Evolutionary conservation across 2,797 vertebrate genomes (phyloP), one percentile per base, ranked within the genome.

Genomic region (Silurus lanzhouensis): DNA sequence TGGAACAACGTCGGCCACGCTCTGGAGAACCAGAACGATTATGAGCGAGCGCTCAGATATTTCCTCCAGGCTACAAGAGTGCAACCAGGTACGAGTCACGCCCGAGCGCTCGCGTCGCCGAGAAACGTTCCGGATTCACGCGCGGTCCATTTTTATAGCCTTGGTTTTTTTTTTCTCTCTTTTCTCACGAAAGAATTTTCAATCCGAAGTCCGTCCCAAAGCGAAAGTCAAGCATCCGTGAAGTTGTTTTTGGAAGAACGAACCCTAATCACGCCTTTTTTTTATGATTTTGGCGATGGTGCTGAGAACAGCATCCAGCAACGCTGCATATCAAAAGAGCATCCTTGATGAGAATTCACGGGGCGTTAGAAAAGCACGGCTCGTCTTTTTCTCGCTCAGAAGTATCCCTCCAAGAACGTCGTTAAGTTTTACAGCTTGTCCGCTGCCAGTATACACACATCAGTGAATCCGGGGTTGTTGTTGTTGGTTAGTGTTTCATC

Each of bases 1-100:
- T 99, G 98, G 98, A 99, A 99, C 90, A 99, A 99, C 86, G 98
- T 99, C 13, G 98, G 98, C 3, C 98, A 99, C 58, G 98, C 98
- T 0, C 92, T 99, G 85, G 98, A 99, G 92, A 99, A 99, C 93
- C 97, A 99, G 90, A 98, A 98, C 90, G 95, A 97, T 89, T 99
- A 99, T 87, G 96, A 94, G 82, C 95, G 91, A 91, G 98, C 98
- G 0, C 93, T 99, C 82, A 96, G 91, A 22, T 99, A 97, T 91
- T 99, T 99, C 89, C 95, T 99, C 86, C 97, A 99, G 91, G 98
- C 98, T 84, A 98, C 98, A 0, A 94, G 95, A 57, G 98, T 99
- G 68, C 98, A 99, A 85, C 98, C 98, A 95, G 98, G 98, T 99
- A 95, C 94, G 88, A 58, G 12, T 75, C 5, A 81, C 38, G 22